phyloP scores from a whole-genome alignment of 2,113 vertebrate genomes.

The Neogale vison region DNA sequence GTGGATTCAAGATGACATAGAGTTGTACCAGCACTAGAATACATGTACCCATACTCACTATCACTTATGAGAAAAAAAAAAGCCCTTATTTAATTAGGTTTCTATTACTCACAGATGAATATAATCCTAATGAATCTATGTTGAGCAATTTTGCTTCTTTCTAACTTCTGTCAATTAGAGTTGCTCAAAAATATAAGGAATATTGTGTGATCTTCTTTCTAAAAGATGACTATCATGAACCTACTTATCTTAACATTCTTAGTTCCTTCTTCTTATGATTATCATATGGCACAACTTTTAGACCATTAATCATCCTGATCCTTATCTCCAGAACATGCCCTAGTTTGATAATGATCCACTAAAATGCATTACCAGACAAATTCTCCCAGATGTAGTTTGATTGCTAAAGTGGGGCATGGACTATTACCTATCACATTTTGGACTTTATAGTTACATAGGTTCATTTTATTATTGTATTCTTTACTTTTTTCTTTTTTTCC shows the following conservation, averaged over 20 bases:
- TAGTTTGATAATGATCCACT: neutral
- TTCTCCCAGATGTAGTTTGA: neutral
- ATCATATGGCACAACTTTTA: neutral
- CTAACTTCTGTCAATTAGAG: neutral
- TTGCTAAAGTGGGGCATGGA: neutral
- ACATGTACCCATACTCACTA: neutral
- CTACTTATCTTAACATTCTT: neutral
- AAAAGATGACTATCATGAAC: neutral
- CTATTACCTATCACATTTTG: neutral
- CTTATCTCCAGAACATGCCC: neutral
- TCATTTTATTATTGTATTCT: neutral
- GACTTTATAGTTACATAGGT: neutral
- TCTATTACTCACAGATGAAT: conserved; percentile 34
- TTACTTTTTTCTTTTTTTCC: neutral
- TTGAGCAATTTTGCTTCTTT: neutral
- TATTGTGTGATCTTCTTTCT: neutral
- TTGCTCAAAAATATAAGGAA: neutral
- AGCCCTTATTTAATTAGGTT: neutral
- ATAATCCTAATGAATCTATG: neutral
- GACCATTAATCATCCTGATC: neutral
- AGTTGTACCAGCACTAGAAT: neutral
- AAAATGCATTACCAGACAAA: neutral
- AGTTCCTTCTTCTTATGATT: neutral
- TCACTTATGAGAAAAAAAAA: neutral
- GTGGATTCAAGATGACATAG: neutral